A percentile compares a stretch with the other conserved stretches of the same genome.
These are phyloP conservation scores for Cryptotermes secundus DNA, from an alignment of 1,140 invertebrate species.

Conservation along the genomic window DNA sequence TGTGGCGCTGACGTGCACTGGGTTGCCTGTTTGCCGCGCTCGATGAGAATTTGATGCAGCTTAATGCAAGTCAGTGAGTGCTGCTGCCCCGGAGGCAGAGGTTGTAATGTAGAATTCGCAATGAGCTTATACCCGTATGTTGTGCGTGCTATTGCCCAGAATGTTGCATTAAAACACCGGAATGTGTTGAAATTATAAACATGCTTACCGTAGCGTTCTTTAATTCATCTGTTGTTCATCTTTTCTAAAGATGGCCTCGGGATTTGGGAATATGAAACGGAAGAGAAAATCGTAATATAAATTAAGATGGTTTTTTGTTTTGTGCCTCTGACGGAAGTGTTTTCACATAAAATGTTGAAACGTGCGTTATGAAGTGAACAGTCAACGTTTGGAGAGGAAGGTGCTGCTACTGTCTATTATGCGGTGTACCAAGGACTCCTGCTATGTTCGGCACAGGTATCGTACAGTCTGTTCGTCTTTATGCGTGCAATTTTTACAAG, in stretches of 20 bases:
- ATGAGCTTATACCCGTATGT: not conserved
- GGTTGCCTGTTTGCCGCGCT: not conserved
- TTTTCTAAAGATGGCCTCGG: not conserved
- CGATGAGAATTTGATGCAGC: not conserved
- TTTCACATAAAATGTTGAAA: slow-evolving; percentile 6
- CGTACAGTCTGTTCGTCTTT: not conserved
- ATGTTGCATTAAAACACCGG: not conserved
- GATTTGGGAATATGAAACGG: slow-evolving; percentile 1
- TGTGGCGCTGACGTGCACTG: not conserved
- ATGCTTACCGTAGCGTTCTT: not conserved
- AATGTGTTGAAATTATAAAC: not conserved
- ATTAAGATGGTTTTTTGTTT: not conserved
- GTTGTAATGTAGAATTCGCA: not conserved
- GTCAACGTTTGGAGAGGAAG: not conserved
- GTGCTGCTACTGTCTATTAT: not conserved
- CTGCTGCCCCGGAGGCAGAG: not conserved
- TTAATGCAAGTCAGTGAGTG: not conserved
- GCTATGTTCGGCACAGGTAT: slow-evolving; percentile 4
- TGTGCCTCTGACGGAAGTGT: not conserved
- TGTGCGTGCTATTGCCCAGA: not conserved
- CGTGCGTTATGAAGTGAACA: not conserved
- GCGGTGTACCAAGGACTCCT: not conserved
- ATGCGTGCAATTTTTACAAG: too few species aligned
- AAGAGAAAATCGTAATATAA: not conserved
- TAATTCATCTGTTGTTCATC: not conserved